Evolutionary conservation across 1,140 invertebrate species (phyloP), one percentile per base, ranked within the genome.

Genomic region (Planococcus citri): DNA sequence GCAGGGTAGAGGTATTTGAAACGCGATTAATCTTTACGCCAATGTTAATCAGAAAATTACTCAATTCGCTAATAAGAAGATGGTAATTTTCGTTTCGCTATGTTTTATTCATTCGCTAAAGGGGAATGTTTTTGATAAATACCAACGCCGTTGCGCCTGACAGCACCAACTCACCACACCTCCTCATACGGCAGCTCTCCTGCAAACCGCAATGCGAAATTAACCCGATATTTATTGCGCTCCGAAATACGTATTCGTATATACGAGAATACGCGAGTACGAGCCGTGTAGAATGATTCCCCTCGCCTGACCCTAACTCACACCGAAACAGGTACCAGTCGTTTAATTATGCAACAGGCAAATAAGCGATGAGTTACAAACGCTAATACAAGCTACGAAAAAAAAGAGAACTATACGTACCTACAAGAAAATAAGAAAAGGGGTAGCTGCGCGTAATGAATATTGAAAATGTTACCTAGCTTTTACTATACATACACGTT

Each of bases 21-120:
- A 33, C 41, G 41, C 41, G 41, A 51, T 51, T 51, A 51, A 51
- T 51, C 41, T 51, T 51, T 20, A 51, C 41, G 41, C 41, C 12
- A 14, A 20, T 20, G 41, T 51, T 51, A 51, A 51, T 51, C 41
- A 20, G 41, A 20, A 51, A 51, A 51, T 51, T 51, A 51, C 41
- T 51, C 41, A 51, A 51, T 51, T 51, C 41, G 41, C n/a, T 51
- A 51, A 51, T 51, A 51, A 51, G 41, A 51, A 51, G n/a, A 51
- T 51, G 41, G 41, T 51, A 51, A 51, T 51, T 51, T 51, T 6
- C 41, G 33, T 51, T n/a, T 51, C 41, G 41, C 41, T 51, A 51
- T 51, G 41, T 51, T 51, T 51, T 51, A 51, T 51, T 51, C 41
- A 51, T 51, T 20, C 41, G 41, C 41, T 2, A 51, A 17, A 14